Base-by-base conservation (phyloP, 2,797 vertebrate species). In the Zalophus californianus region DNA sequence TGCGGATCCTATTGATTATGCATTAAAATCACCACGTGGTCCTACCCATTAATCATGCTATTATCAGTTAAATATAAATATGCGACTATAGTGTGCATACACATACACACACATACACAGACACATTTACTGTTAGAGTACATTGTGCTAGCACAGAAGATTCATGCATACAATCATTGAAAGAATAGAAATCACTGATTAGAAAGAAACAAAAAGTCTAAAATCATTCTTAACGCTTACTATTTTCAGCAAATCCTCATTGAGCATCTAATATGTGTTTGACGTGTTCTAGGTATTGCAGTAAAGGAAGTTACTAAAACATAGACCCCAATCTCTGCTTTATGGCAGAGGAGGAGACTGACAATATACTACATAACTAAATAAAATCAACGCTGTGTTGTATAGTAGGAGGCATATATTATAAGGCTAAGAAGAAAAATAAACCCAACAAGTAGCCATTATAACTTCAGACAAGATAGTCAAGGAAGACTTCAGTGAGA, bases 191-290 rank as follows among this genome's bases (percentile, higher is more conserved):
- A 18, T n/a, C n/a, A 52, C 13, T 60, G 7, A 16, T 75, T 80
- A 82, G 7, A 73, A 16, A 68, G 41, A 90, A 92, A 64, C 11
- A 56, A 91, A 90, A 94, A 92, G 8, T 52, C 29, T 56, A 2
- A 93, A 35, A 7, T 60, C 14, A 72, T 68, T 82, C 29, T 86
- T 93, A 83, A 83, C 3, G 68, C 62, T 86, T 14, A 58, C 23
- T 62, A 8, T 48, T 72, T 87, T 94, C 48, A 82, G 23, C 7
- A 96, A 87, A 80, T 41, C 75, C 23, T 95, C 23, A 44, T 5
- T 87, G 20, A 80, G 18, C 9, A 78, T 0, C 20, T 78, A 41
- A 58, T 44, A 68, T 2, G 18, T n/a, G 5, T 14, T 79, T 75
- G 7, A 1, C 0, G 41, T 52, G 9, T 25, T 89, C 52, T 85